Evolutionary conservation across 2,797 vertebrate species (phyloP).

Genomic region (Pangasius larnaudii): DNA sequence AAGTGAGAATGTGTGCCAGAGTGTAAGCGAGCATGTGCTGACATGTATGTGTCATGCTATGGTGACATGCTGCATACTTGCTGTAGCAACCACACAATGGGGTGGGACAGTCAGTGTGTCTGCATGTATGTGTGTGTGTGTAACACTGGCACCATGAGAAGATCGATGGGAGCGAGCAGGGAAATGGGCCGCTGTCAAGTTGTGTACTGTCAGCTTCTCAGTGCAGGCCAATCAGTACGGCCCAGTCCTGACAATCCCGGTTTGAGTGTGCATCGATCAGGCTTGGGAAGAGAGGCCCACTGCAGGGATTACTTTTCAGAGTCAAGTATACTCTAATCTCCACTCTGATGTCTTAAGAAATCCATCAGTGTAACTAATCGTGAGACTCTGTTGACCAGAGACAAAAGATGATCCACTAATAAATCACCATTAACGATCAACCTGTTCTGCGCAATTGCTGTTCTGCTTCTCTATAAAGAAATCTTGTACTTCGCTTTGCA

Average conservation of each 20-base stretch:
- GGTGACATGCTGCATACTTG: slow-evolving; percentile 42
- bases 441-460: slow-evolving; percentile 11
- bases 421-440: slow-evolving; percentile 38
- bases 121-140: slow-evolving; percentile 31
- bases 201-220: slow-evolving; percentile 66
- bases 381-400: slow-evolving; percentile 40
- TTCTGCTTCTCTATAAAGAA: neutral
- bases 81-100: slow-evolving; percentile 46
- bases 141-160: slow-evolving; percentile 53
- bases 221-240: slow-evolving; percentile 65
- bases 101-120: slow-evolving; percentile 42
- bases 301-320: slow-evolving; percentile 64
- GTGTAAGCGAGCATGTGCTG: slow-evolving; percentile 45
- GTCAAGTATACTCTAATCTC: slow-evolving; percentile 53
- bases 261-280: slow-evolving; percentile 67
- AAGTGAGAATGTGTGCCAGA: slow-evolving; percentile 38
- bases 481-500: neutral
- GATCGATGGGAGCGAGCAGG: slow-evolving; percentile 69
- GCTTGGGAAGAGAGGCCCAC: slow-evolving; percentile 60
- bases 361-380: slow-evolving; percentile 59
- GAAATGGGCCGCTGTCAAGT: slow-evolving; percentile 60
- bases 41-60: slow-evolving; percentile 46
- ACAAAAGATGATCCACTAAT: slow-evolving; percentile 47
- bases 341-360: slow-evolving; percentile 62
- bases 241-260: slow-evolving; percentile 64